These are phyloP conservation scores for Spatula clypeata DNA, from an alignment of 2,797 vertebrate species.

Conservation along the genomic window DNA sequence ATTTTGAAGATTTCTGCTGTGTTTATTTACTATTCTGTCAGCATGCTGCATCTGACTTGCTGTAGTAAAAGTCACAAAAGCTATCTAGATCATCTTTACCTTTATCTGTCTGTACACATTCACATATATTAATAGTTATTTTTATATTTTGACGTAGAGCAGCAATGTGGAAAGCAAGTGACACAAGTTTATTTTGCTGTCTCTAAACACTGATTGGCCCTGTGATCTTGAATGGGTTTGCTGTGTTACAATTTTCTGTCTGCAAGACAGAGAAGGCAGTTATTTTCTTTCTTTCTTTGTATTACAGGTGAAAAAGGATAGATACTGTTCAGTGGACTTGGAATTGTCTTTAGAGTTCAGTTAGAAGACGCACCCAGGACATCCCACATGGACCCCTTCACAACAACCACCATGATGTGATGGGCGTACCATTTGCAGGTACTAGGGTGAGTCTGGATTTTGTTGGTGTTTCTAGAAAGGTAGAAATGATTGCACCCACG, in stretches of 20 bases:
- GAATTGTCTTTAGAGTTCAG: background rate
- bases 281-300: background rate
- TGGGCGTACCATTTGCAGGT: background rate
- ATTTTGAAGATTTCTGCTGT: background rate
- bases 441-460: background rate
- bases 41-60: background rate
- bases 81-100: background rate
- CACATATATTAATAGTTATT: background rate
- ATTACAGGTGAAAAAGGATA: background rate
- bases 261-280: background rate
- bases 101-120: background rate
- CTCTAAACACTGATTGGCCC: background rate
- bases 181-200: background rate
- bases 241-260: background rate
- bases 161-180: background rate
- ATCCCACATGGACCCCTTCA: background rate
- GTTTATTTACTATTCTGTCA: background rate
- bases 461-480: background rate
- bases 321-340: background rate
- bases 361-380: background rate
- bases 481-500: background rate
- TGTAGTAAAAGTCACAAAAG: background rate
- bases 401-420: background rate
- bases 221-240: background rate
- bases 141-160: background rate